Percentiles rank a stretch among this genome's conserved stretches.
Evolutionary conservation across 2,888 invertebrate species (phyloP).

Genomic region (Eugnorisma glareosa): DNA sequence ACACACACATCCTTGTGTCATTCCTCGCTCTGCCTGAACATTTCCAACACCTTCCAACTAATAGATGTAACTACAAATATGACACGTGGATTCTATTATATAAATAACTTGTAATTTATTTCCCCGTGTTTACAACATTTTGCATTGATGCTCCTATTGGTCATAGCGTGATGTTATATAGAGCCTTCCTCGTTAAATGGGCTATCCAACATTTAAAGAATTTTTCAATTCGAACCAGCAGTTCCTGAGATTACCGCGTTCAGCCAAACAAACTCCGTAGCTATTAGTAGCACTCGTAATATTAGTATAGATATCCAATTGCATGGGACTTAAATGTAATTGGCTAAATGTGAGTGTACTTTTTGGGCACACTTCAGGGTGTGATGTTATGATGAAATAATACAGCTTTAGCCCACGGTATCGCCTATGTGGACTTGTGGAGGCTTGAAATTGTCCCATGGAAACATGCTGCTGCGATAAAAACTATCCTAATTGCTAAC

Average conservation of each 20-base stretch:
- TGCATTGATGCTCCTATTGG: too few species aligned
- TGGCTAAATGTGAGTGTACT: neutral
- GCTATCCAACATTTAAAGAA: too few species aligned
- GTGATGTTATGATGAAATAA: neutral
- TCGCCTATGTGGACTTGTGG: neutral
- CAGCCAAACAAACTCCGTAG: too few species aligned
- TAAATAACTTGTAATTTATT: too few species aligned
- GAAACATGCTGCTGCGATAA: neutral
- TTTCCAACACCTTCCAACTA: conserved; percentile 30
- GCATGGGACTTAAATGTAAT: neutral
- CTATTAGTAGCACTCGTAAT: too few species aligned
- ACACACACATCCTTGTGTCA: conserved; percentile 19
- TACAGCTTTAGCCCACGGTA: neutral
- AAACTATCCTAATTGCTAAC: neutral
- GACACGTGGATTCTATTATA: neutral
- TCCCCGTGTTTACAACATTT: too few species aligned
- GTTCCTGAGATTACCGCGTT: too few species aligned
- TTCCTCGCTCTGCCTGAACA: conserved; percentile 5
- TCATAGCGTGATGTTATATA: too few species aligned
- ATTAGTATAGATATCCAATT: too few species aligned
- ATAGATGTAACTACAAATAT: conserved; percentile 11
- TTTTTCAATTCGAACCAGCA: too few species aligned
- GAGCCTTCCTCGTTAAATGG: too few species aligned
- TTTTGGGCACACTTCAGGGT: neutral
- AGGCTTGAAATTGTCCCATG: neutral